These are phyloP conservation scores for Passerina amoena DNA, from an alignment of 2,113 vertebrate genomes.

Conservation along the genomic window DNA sequence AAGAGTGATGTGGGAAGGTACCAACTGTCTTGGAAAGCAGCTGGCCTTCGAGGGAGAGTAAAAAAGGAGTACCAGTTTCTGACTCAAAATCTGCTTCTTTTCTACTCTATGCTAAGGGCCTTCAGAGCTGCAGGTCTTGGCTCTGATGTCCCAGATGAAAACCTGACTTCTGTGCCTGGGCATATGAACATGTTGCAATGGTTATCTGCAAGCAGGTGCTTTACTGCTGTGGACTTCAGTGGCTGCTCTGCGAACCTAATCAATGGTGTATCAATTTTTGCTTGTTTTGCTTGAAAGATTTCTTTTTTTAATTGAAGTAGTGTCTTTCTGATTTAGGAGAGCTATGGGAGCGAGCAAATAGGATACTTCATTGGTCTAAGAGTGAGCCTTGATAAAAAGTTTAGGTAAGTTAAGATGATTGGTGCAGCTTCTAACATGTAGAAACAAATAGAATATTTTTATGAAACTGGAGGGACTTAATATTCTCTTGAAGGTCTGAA, in stretches of 20 bases:
- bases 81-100: background rate
- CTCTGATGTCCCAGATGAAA: background rate
- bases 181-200: background rate
- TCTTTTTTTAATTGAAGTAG: background rate
- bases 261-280: background rate
- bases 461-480: background rate
- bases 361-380: constrained; percentile 48
- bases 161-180: background rate
- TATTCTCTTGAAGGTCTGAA: background rate
- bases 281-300: background rate
- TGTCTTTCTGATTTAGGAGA: background rate
- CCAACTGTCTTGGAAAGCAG: background rate
- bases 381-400: constrained; percentile 46
- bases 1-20: background rate
- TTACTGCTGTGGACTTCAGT: background rate
- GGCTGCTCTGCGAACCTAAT: background rate
- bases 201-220: background rate
- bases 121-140: background rate
- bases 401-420: constrained; percentile 26
- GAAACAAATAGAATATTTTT: background rate
- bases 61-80: background rate
- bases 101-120: background rate
- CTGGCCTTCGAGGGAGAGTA: background rate
- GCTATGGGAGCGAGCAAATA: fast-evolving
- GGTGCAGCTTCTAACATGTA: background rate